Evolutionary conservation across 2,797 vertebrate species (phyloP).

Genomic region (Hirundo rustica): DNA sequence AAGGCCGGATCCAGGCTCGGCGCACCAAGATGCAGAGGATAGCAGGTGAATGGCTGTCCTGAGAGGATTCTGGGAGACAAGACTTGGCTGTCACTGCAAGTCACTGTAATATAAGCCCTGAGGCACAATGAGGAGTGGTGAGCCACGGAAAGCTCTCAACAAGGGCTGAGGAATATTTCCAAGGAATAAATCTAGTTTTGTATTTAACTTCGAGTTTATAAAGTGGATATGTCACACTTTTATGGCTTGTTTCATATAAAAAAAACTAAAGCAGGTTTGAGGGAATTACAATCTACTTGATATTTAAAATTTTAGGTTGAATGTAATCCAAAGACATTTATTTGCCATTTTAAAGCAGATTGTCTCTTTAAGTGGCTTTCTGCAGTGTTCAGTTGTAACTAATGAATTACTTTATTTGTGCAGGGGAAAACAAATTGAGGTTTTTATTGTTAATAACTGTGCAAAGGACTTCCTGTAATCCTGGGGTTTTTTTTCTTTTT

Average conservation of each 20-base stretch:
- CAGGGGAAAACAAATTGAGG: neutral
- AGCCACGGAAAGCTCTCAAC: neutral
- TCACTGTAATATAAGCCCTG: neutral
- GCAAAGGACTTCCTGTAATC: neutral
- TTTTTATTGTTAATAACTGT: neutral
- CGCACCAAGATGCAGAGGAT: conserved; percentile 99
- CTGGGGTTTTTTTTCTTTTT: neutral
- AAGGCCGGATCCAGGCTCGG: conserved; percentile 95
- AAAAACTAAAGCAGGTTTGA: neutral
- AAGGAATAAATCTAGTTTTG: neutral
- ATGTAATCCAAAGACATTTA: neutral
- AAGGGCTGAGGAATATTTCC: neutral
- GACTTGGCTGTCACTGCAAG: neutral
- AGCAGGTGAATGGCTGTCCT: conserved; percentile 76
- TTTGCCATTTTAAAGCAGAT: neutral
- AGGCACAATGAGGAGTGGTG: neutral
- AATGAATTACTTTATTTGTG: neutral
- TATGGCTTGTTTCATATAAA: neutral
- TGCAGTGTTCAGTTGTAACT: neutral
- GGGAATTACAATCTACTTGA: neutral
- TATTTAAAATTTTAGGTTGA: neutral
- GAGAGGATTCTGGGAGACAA: neutral
- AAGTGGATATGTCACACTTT: neutral
- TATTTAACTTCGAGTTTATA: neutral
- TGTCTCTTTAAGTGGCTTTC: neutral